phyloP scores from a whole-genome alignment of 2,113 vertebrate genomes.

The Mormyrus lacerda region DNA sequence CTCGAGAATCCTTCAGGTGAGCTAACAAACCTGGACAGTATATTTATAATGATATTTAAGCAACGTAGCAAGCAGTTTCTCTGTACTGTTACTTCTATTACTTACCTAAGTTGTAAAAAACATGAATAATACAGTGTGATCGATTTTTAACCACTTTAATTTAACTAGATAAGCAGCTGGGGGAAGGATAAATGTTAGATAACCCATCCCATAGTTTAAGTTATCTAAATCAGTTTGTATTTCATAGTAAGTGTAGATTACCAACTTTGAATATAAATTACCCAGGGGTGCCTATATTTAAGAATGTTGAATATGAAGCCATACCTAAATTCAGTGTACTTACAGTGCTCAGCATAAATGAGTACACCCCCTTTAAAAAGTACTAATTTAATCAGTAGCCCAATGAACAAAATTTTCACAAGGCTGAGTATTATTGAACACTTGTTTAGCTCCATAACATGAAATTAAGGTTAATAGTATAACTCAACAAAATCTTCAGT shows the following conservation, averaged over 20 bases:
- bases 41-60: not conserved
- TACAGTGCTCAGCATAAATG: too few relatives aligned
- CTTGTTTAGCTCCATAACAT: too few relatives aligned
- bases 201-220: too few relatives aligned
- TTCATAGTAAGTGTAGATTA: not conserved
- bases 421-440: too few relatives aligned
- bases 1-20: slow-evolving; percentile 46
- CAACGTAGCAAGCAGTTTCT: not conserved
- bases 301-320: not conserved
- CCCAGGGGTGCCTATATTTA: not conserved
- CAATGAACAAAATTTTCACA: too few relatives aligned
- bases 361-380: too few relatives aligned
- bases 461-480: too few relatives aligned
- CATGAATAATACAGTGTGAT: not conserved
- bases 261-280: not conserved
- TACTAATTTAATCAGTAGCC: too few relatives aligned
- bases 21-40: not conserved
- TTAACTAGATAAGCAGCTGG: not conserved
- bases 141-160: not conserved
- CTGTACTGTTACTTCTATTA: not conserved
- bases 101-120: not conserved
- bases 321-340: not conserved
- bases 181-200: not conserved
- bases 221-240: not conserved
- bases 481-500: too few relatives aligned